Conservation (phyloP, 2,888 invertebrate species). For the Stratiomys singularior region DNA sequence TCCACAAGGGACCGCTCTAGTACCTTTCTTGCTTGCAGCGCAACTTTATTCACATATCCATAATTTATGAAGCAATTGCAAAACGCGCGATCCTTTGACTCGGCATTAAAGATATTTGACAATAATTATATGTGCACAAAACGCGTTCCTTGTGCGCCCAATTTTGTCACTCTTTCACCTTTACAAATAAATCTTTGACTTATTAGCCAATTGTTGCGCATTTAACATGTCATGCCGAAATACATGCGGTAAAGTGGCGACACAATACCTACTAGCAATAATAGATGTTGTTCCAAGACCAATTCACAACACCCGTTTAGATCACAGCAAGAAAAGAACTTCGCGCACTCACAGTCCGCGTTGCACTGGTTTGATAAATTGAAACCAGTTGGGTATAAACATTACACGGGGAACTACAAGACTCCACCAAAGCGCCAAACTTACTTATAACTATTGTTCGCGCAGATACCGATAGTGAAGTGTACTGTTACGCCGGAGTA, state of each 20-base stretch:
- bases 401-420: slow-evolving; percentile 26
- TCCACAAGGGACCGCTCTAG: slow-evolving; percentile 9
- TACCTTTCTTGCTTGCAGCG: neutral
- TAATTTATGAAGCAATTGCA: too few relatives aligned
- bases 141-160: neutral
- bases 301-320: neutral
- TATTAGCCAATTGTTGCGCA: slow-evolving; percentile 9
- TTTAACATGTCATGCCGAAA: neutral
- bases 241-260: neutral
- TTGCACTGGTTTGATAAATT: slow-evolving; percentile 47
- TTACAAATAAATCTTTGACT: neutral
- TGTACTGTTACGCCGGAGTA: slow-evolving; percentile 2
- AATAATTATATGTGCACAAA: neutral
- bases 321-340: slow-evolving; percentile 34
- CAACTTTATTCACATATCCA: too few relatives aligned
- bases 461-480: slow-evolving; percentile 12
- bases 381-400: slow-evolving; percentile 44
- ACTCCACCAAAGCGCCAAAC: slow-evolving; percentile 7
- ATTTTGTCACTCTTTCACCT: slow-evolving; percentile 11
- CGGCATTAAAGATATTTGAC: neutral
- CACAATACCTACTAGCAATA: neutral
- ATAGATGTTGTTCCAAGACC: neutral
- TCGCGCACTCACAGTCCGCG: slow-evolving; percentile 46
- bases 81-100: too few relatives aligned
- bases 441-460: slow-evolving; percentile 27